Conservation (phyloP, 2,888 invertebrate genomes). For the Amitus sp. region DNA sequence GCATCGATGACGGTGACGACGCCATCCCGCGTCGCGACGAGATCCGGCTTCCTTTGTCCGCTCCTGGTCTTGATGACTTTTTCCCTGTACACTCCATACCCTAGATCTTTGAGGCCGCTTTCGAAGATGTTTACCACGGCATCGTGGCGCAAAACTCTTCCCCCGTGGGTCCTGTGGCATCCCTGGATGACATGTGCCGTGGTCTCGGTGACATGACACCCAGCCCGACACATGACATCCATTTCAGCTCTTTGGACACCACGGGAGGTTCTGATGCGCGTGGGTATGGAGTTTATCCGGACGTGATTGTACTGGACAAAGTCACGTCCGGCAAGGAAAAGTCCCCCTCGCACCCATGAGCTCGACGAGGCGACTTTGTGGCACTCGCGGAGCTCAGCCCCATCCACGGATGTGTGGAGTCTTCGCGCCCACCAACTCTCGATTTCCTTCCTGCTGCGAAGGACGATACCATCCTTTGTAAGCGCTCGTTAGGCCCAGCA, state of each 20-base stretch:
- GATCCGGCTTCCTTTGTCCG: too few species aligned
- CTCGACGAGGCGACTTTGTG: neutral
- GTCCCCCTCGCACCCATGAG: slow-evolving; percentile 33
- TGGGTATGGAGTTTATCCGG: slow-evolving; percentile 53
- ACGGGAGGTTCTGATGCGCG: slow-evolving; percentile 44
- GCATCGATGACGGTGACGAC: slow-evolving; percentile 51
- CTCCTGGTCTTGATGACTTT: slow-evolving; percentile 51
- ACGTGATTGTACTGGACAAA: slow-evolving; percentile 51
- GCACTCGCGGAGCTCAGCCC: slow-evolving; percentile 35
- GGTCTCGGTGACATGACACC: slow-evolving; percentile 52
- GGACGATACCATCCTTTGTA: neutral
- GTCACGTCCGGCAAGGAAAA: slow-evolving; percentile 48
- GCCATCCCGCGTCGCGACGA: slow-evolving; percentile 44
- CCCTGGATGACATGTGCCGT: slow-evolving; percentile 36
- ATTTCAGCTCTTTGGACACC: slow-evolving; percentile 28
- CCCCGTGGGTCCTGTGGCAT: slow-evolving; percentile 45
- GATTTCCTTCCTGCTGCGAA: neutral
- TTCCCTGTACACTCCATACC: slow-evolving; percentile 41
- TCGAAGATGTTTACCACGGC: slow-evolving; percentile 33
- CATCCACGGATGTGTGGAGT: slow-evolving; percentile 42
- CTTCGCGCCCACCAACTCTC: slow-evolving; percentile 10
- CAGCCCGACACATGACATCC: slow-evolving; percentile 47
- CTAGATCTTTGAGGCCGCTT: slow-evolving; percentile 10
- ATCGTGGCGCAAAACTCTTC: slow-evolving; percentile 51
- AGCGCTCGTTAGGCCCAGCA: slow-evolving; percentile 12